Base-by-base conservation (phyloP, 2,797 vertebrate species). In the Percopsis omiscomaycus region DNA sequence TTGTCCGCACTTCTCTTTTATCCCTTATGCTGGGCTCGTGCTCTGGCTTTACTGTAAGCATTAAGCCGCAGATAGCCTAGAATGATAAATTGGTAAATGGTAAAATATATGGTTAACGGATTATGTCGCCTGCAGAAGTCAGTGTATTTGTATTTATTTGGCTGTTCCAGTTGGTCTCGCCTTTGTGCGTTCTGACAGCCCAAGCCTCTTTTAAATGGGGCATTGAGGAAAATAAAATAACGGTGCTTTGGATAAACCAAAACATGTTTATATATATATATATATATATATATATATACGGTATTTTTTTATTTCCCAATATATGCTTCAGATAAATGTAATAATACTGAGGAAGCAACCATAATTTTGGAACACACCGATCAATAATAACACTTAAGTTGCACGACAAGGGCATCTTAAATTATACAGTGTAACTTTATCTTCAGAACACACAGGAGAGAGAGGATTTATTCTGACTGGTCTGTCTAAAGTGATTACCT, bases 401-500 rank as follows among this genome's bases (percentile, higher is more conserved):
- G 37, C 37, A 42, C 37, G 37, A 42, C 37, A 42, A 42, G 37
- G 37, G 37, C 37, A 42, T 42, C 37, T 42, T 42, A 42, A 42
- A 42, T 42, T 42, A 42, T 42, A 42, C 37, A 42, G 37, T 42
- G 37, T 42, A 42, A 42, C 37, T 42, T 42, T 42, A 42, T 42
- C 37, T 42, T 42, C 37, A 42, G 37, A 42, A 42, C 37, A 42
- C 37, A 42, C 37, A 8, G 16, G 69, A 70, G 60, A 79, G 77
- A 88, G 86, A 75, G 67, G 70, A 80, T 72, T 66, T 77, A 13
- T 63, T 72, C 74, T 64, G 81, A 74, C 80, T 84, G 84, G 75
- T 83, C 88, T 80, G 71, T 84, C 77, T 79, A 67, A 79, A 85
- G 77, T 44, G 88, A 91, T 91, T 91, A 91, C 90, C 88, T 91